Evolutionary conservation across 2,888 invertebrate genomes (phyloP).

Genomic region (Drosophila kanekoi): DNA sequence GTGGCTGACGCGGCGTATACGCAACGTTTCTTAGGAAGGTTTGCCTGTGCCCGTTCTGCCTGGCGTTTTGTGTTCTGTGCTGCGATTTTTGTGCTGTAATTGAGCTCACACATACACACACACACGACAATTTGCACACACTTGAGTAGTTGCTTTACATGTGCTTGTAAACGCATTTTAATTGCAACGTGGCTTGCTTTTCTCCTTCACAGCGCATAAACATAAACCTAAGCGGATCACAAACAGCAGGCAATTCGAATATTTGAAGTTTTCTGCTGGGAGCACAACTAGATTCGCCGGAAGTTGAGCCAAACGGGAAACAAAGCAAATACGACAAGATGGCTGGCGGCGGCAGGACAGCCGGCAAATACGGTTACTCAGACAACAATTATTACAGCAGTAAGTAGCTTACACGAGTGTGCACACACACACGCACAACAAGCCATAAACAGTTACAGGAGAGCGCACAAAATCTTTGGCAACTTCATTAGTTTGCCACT

Average conservation of each 20-base stretch:
- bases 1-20: constrained; percentile 60
- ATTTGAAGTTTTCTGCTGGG: constrained; percentile 22
- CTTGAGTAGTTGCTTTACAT: constrained; percentile 8
- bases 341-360: constrained; percentile 90
- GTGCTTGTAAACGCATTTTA: constrained; percentile 2
- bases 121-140: background rate
- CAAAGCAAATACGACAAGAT: constrained; percentile 66
- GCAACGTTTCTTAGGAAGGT: constrained; percentile 50
- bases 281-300: constrained; percentile 34
- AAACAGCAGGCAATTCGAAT: constrained; percentile 29
- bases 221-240: constrained; percentile 28
- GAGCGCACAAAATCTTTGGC: constrained; percentile 20
- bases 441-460: constrained; percentile 23
- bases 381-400: constrained; percentile 91
- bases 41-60: constrained; percentile 3
- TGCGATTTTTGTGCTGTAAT: constrained; percentile 54
- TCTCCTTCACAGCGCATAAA: constrained; percentile 24
- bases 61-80: constrained; percentile 11
- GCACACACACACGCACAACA: background rate
- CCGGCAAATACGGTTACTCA: constrained; percentile 92
- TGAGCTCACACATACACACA: constrained; percentile 27
- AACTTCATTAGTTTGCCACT: constrained; percentile 26
- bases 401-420: constrained; percentile 83
- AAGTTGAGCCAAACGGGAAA: constrained; percentile 38
- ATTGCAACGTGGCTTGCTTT: constrained; percentile 6